Evolutionary conservation across 2,888 invertebrate species (phyloP), one percentile per base, ranked within the genome.

Genomic region (Mystacides longicornis): DNA sequence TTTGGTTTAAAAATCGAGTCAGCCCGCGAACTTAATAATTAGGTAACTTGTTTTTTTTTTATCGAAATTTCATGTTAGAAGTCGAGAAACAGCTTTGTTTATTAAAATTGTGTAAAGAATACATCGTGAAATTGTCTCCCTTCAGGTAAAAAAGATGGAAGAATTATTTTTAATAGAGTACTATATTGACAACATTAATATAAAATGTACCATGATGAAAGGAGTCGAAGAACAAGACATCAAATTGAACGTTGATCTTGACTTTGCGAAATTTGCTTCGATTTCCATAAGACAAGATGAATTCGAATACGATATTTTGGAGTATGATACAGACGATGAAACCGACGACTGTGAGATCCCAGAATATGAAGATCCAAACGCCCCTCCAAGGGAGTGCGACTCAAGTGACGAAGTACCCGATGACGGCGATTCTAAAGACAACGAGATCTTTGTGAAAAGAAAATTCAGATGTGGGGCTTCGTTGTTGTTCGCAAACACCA

Each of bases 151-250:
- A 20, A 53, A 33, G 21, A 77, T 77, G 74, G 77, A 79, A 70
- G 76, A 77, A 72, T 68, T 81, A 65, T 81, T 76, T 71, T 66
- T 80, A 68, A 61, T 81, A 63, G 81, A 81, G 68, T 73, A 80
- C 67, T 72, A 80, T 64, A 68, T 81, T 64, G 75, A 79, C 67
- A 75, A 74, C 68, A 74, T 81, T 59, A 69, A 69, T 55, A 65
- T 78, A 68, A 33, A 47, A 37, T 70, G 69, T 65, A 14, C 16
- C n/a, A 43, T 49, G 66, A 37, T 49, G 4, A 33, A 22, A 5
- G 53, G 53, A 33, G n/a, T 19, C 5, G 23, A 23, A 2, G 9
- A 37, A 18, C 49, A 54, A 42, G 53, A 54, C n/a, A 54, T 77
- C 63, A 73, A 71, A 53, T 66, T 81, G 5, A 71, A 72, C 23